Evolutionary conservation across 2,797 vertebrate species (phyloP).

Genomic region (Halcyon smyrnensis): DNA sequence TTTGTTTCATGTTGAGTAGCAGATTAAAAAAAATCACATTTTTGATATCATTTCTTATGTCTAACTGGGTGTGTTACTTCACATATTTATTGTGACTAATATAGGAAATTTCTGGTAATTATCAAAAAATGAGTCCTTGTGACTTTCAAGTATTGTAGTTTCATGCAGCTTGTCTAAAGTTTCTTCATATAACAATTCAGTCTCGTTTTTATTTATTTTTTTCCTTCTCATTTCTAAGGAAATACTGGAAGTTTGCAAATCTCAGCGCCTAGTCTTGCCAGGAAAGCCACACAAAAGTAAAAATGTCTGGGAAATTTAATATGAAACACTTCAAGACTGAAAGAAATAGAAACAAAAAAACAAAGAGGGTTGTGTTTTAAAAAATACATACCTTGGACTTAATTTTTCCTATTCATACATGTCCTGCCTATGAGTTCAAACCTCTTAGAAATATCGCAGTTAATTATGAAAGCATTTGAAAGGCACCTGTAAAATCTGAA

Average conservation of each 20-base stretch:
- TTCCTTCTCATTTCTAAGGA: not conserved
- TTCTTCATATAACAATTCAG: not conserved
- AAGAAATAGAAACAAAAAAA: not conserved
- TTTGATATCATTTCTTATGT: not conserved
- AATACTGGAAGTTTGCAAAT: not conserved
- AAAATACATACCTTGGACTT: not conserved
- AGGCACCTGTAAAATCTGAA: not conserved
- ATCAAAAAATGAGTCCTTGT: not conserved
- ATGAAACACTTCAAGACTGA: not conserved
- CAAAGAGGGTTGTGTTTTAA: not conserved
- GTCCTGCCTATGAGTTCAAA: not conserved
- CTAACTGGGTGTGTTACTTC: not conserved
- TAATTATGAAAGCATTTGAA: not conserved
- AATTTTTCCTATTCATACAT: not conserved
- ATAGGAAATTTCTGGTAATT: not conserved
- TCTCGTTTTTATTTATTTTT: not conserved
- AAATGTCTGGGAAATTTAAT: not conserved
- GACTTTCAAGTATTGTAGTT: not conserved
- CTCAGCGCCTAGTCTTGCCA: not conserved
- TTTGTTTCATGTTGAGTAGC: not conserved
- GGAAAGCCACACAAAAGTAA: not conserved
- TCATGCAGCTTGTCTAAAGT: not conserved
- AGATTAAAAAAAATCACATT: not conserved
- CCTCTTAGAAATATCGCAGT: not conserved
- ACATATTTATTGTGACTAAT: not conserved